Conservation (phyloP, 2,888 invertebrate species). For the Brachypalpus laphriformis region DNA sequence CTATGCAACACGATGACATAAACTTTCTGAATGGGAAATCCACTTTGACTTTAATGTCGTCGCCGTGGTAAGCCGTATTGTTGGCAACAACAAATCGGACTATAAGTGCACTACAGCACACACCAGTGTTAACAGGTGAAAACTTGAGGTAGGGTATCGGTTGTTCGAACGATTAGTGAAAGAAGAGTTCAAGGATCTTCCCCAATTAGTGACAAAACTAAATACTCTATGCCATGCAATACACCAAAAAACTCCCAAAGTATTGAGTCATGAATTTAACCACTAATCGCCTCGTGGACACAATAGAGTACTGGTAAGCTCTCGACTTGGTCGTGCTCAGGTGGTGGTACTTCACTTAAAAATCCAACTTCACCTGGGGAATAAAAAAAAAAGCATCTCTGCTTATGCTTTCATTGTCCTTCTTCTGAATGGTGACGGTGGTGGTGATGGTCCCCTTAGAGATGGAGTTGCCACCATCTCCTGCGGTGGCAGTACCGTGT, state of each 20-base stretch:
- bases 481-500: constrained; percentile 48
- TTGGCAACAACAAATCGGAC: constrained; percentile 42
- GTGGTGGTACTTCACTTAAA: constrained; percentile 64
- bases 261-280: constrained; percentile 64
- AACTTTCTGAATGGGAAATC: constrained; percentile 42
- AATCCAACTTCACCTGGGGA: constrained; percentile 69
- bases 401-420: constrained; percentile 56
- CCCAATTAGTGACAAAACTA: constrained; percentile 71
- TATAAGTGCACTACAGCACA: neutral
- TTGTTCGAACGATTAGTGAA: constrained; percentile 37
- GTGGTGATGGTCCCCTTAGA: constrained; percentile 25
- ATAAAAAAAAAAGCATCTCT: constrained; percentile 29
- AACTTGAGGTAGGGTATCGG: neutral
- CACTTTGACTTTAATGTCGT: constrained; percentile 53
- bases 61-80: constrained; percentile 7
- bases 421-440: constrained; percentile 6
- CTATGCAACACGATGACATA: constrained; percentile 37
- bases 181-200: constrained; percentile 58
- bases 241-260: neutral
- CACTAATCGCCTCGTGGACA: constrained; percentile 64
- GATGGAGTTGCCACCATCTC: constrained; percentile 34
- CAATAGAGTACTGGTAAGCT: constrained; percentile 32
- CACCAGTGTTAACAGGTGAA: neutral
- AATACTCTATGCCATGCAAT: constrained; percentile 14
- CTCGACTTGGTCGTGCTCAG: constrained; percentile 53